These are phyloP conservation scores for Lamellibrachia satsuma DNA, from an alignment of 2,888 invertebrate genomes.

Conservation along the genomic window DNA sequence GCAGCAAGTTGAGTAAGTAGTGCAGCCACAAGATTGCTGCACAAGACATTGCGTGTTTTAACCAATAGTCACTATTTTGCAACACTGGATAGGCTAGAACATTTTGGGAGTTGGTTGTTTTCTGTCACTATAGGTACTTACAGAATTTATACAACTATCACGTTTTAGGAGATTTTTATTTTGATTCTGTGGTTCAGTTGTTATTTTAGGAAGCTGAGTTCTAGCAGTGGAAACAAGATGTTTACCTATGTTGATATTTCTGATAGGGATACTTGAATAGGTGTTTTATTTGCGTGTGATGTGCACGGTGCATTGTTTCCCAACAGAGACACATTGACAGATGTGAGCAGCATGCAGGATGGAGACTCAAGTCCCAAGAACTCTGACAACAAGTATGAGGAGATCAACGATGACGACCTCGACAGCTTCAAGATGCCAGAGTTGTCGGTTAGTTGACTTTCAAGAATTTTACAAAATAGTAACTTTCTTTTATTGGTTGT, in stretches of 20 bases:
- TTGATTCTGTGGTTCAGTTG: neutral
- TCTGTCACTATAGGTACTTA: neutral
- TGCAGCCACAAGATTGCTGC: neutral
- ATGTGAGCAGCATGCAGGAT: conserved; percentile 35
- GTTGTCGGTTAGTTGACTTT: conserved; percentile 49
- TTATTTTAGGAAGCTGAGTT: neutral
- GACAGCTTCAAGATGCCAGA: conserved; percentile 62
- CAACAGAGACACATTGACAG: conserved; percentile 38
- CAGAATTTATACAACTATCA: neutral
- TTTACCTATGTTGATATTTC: neutral
- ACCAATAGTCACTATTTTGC: neutral
- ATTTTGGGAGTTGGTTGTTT: neutral
- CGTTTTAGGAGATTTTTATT: conserved; percentile 25
- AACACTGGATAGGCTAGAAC: neutral
- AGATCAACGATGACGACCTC: conserved; percentile 50
- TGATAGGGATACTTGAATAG: too few relatives aligned
- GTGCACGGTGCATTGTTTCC: neutral
- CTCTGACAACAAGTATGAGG: conserved; percentile 45
- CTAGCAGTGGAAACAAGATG: neutral
- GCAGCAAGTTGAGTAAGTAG: neutral
- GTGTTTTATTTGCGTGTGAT: too few relatives aligned
- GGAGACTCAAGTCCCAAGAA: neutral
- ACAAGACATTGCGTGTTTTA: neutral
- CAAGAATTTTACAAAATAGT: neutral
- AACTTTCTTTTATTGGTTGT: neutral